A percentile compares a stretch with the other conserved stretches of the same genome.
Conservation (phyloP, 2,888 invertebrate genomes). For the Temnothorax rugatulus region DNA sequence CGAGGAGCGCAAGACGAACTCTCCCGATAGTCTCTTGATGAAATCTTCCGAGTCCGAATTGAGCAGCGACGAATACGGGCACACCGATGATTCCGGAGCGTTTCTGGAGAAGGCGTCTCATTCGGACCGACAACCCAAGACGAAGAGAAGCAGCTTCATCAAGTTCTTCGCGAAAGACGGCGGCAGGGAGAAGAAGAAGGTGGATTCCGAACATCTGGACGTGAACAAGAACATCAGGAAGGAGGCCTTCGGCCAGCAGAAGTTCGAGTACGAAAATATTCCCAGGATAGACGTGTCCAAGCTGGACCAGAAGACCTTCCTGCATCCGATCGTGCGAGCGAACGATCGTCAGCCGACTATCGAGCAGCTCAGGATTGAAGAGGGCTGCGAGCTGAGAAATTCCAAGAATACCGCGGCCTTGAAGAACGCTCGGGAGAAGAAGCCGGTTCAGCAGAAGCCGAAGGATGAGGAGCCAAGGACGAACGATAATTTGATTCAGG, state of each 20-base stretch:
- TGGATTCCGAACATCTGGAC: constrained; percentile 78
- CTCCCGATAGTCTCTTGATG: constrained; percentile 85
- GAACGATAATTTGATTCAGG: constrained; percentile 81
- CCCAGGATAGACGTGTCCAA: constrained; percentile 84
- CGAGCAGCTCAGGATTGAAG: constrained; percentile 82
- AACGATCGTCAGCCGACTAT: constrained; percentile 79
- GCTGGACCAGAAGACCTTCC: constrained; percentile 78
- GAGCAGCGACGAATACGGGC: constrained; percentile 87
- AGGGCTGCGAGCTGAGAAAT: constrained; percentile 81
- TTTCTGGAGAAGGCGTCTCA: constrained; percentile 87
- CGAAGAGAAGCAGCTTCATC: constrained; percentile 80
- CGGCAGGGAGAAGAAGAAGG: constrained; percentile 78
- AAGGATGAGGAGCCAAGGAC: constrained; percentile 77
- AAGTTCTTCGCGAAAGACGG: constrained; percentile 83
- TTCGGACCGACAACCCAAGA: constrained; percentile 74
- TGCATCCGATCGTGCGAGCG: constrained; percentile 56
- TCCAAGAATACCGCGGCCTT: constrained; percentile 69
- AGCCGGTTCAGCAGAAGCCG: constrained; percentile 63
- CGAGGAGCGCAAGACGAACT: constrained; percentile 85
- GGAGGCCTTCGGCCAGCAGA: constrained; percentile 71
- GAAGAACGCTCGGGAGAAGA: constrained; percentile 59
- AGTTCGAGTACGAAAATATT: constrained; percentile 85
- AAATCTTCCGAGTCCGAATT: constrained; percentile 85
- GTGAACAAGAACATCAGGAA: constrained; percentile 82
- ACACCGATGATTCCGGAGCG: constrained; percentile 86